Evolutionary conservation across 2,888 invertebrate genomes (phyloP).

Genomic region (Gastracanthus pulcherrimus): DNA sequence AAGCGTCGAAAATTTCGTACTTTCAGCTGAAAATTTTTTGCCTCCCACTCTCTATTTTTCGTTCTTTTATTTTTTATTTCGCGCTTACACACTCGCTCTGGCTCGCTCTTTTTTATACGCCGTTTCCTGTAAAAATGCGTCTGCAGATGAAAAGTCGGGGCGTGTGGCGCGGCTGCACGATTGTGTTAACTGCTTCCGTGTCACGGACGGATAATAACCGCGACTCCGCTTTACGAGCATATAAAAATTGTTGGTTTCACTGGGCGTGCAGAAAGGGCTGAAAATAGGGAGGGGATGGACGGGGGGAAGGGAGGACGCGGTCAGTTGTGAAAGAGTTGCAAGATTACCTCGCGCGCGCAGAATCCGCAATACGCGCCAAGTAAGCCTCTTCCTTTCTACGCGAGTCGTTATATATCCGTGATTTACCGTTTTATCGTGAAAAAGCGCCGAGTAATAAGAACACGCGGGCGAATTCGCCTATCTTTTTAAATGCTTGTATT

Average conservation of each 20-base stretch:
- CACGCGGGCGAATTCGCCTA: not conserved
- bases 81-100: not conserved
- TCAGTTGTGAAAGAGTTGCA: conserved; percentile 58
- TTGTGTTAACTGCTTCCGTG: conserved; percentile 55
- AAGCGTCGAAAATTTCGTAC: conserved; percentile 21
- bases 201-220: conserved; percentile 56
- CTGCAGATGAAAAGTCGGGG: conserved; percentile 54
- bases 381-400: conserved; percentile 8
- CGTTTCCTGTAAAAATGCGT: conserved; percentile 36
- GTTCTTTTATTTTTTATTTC: not conserved
- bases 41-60: not conserved
- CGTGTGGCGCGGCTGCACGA: not conserved
- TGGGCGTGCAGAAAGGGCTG: not conserved
- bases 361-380: conserved; percentile 35
- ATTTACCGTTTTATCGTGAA: conserved; percentile 42
- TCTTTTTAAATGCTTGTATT: conserved; percentile 14
- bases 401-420: conserved; percentile 20
- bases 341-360: conserved; percentile 48
- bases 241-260: conserved; percentile 63
- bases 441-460: conserved; percentile 33
- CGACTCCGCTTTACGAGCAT: conserved; percentile 56
- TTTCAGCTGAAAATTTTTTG: conserved; percentile 13
- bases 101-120: not conserved
- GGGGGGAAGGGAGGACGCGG: conserved; percentile 20
- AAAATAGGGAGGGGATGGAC: too few species aligned